These are phyloP conservation scores for Leucoraja erinaceus DNA, from an alignment of 2,113 vertebrate species.

Conservation along the genomic window DNA sequence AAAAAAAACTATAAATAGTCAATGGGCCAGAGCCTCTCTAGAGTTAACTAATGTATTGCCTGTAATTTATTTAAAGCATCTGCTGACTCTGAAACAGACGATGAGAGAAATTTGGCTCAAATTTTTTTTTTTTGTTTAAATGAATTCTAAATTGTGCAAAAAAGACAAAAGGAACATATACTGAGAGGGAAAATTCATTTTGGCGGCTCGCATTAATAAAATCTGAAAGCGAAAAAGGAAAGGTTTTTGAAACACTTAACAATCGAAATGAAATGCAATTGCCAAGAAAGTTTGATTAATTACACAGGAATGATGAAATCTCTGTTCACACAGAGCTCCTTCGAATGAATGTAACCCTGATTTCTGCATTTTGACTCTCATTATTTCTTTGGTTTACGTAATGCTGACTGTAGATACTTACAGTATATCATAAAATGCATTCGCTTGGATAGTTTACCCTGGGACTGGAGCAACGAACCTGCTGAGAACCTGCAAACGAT, in stretches of 20 bases:
- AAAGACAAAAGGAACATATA: neutral
- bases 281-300: neutral
- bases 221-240: neutral
- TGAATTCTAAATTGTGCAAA: neutral
- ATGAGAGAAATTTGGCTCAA: neutral
- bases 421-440: neutral
- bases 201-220: neutral
- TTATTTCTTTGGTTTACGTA: neutral
- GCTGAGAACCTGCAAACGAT: neutral
- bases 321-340: neutral
- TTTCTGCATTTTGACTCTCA: neutral
- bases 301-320: neutral
- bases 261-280: conserved; percentile 22
- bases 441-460: neutral
- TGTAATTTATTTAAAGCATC: neutral
- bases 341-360: neutral
- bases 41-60: neutral
- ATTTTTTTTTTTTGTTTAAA: neutral
- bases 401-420: neutral
- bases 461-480: neutral
- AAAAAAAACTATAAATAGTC: neutral
- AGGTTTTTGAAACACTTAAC: conserved; percentile 7
- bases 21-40: neutral
- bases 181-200: neutral
- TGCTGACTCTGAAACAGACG: neutral